Percentiles rank a stretch among this genome's conserved stretches.
These are phyloP conservation scores for Sitta europaea DNA, from an alignment of 2,113 vertebrate genomes.

Conservation along the genomic window DNA sequence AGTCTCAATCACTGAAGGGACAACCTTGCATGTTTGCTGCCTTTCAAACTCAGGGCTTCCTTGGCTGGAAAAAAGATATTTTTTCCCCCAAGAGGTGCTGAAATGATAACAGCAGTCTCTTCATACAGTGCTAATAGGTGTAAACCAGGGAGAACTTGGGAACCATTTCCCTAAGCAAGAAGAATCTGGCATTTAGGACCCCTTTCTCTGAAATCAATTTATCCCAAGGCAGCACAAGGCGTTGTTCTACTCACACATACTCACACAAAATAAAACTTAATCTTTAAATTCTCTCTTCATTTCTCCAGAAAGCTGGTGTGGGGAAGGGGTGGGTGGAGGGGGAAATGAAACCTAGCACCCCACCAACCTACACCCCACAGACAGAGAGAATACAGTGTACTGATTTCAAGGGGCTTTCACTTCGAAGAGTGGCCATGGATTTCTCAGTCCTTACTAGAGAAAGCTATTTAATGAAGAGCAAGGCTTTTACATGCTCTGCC, in stretches of 20 bases:
- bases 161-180: neutral
- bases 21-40: neutral
- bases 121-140: neutral
- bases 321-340: neutral
- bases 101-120: neutral
- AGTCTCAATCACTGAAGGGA: neutral
- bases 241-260: neutral
- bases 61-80: neutral
- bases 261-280: neutral
- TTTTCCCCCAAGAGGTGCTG: neutral
- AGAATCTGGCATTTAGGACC: neutral
- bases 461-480: neutral
- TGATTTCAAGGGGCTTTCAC: neutral
- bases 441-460: neutral
- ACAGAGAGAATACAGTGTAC: neutral
- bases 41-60: neutral
- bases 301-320: neutral
- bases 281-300: neutral
- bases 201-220: neutral
- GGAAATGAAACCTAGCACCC: neutral
- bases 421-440: neutral
- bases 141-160: neutral
- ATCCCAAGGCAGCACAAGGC: neutral
- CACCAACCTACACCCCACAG: neutral
- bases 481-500: neutral